Percentiles rank a stretch among this genome's conserved stretches.
These are phyloP conservation scores for Myocastor coypus DNA, from an alignment of 2,113 vertebrate species.

Conservation along the genomic window DNA sequence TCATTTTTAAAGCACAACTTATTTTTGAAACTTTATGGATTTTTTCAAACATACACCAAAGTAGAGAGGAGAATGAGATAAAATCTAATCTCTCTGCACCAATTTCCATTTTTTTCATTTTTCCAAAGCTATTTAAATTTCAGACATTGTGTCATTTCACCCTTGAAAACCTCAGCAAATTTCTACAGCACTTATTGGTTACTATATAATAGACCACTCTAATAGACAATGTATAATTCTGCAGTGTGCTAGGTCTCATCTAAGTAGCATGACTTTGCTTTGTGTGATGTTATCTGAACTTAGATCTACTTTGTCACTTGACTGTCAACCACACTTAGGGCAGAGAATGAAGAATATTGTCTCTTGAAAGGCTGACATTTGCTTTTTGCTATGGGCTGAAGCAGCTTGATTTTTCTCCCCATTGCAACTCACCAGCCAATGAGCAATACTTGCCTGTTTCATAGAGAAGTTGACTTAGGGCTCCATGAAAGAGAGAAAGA, in stretches of 20 bases:
- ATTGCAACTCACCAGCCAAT: background rate
- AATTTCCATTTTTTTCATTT: constrained; percentile 35
- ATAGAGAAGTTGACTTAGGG: background rate
- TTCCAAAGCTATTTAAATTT: background rate
- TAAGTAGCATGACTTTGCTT: background rate
- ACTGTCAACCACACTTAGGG: background rate
- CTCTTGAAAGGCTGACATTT: constrained; percentile 23
- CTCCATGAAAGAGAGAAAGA: background rate
- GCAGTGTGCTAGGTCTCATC: background rate
- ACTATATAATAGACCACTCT: background rate
- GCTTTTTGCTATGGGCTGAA: background rate
- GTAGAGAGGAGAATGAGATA: background rate
- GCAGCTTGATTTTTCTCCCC: background rate
- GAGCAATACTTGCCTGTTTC: background rate
- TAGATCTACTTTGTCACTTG: constrained; percentile 20
- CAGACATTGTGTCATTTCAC: background rate
- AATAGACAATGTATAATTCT: background rate
- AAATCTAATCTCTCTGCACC: background rate
- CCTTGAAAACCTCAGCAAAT: constrained; percentile 1
- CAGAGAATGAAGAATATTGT: background rate
- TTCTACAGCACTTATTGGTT: background rate
- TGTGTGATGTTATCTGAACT: background rate
- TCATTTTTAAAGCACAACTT: background rate
- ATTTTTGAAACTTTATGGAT: constrained; percentile 25
- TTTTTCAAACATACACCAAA: constrained; percentile 32